phyloP scores from a whole-genome alignment of 1,140 invertebrate genomes.

The Formica selysi region DNA sequence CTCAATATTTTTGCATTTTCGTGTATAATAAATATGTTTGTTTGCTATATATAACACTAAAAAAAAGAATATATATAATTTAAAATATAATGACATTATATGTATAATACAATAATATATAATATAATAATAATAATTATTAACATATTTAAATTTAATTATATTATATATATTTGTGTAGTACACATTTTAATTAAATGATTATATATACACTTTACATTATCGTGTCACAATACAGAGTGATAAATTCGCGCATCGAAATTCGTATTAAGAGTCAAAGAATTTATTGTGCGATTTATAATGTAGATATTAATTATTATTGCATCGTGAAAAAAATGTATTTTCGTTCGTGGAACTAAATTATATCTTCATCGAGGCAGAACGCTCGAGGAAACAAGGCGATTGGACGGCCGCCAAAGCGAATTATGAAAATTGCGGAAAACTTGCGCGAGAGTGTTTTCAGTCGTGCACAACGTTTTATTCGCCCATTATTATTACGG shows the following conservation, averaged over 20 bases:
- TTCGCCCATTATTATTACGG: slow-evolving; percentile 37
- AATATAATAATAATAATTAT: too few species aligned
- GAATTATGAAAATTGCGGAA: slow-evolving; percentile 49
- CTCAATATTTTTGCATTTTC: too few species aligned
- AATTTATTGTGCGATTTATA: neutral
- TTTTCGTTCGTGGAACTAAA: neutral
- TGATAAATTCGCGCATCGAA: slow-evolving; percentile 11
- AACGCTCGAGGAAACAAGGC: neutral
- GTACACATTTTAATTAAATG: neutral
- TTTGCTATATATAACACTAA: too few species aligned
- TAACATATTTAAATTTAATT: too few species aligned
- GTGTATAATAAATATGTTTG: too few species aligned
- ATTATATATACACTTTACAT: neutral
- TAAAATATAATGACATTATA: too few species aligned
- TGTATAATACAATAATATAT: too few species aligned
- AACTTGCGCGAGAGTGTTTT: slow-evolving; percentile 39
- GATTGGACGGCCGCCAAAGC: slow-evolving; percentile 31
- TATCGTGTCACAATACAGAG: neutral
- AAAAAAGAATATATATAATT: too few species aligned
- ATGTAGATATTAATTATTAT: slow-evolving; percentile 15
- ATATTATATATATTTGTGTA: neutral
- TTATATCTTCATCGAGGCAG: neutral
- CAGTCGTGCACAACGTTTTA: slow-evolving; percentile 41
- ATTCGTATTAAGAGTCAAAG: neutral
- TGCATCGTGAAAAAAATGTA: neutral